phyloP scores from a whole-genome alignment of 64 coral and sea anemone species.

The Actinia equina region DNA sequence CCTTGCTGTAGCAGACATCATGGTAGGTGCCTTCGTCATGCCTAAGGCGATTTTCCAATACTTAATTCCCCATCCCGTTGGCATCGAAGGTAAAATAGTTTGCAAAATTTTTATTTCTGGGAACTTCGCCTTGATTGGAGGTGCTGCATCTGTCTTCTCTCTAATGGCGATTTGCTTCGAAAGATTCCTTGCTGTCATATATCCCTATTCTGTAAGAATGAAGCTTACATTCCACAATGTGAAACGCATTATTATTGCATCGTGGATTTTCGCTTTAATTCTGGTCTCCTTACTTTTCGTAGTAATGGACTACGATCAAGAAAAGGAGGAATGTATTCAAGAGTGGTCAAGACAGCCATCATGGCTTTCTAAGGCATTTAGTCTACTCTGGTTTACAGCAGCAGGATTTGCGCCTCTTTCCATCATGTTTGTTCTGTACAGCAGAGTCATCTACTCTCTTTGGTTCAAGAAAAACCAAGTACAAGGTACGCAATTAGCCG shows the following conservation, averaged over 20 bases:
- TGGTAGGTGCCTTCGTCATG: slow-evolving; percentile 23
- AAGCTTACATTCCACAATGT: background rate
- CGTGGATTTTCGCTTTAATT: background rate
- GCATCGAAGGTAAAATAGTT: background rate
- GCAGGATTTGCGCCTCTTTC: slow-evolving; percentile 8
- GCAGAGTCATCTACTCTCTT: slow-evolving; percentile 22
- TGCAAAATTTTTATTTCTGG: slow-evolving; percentile 15
- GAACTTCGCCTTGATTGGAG: background rate
- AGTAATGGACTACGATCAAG: background rate
- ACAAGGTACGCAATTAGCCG: slow-evolving; percentile 1
- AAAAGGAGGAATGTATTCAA: background rate
- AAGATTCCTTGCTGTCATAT: slow-evolving; percentile 26
- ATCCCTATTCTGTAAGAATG: background rate
- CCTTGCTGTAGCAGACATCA: slow-evolving; percentile 41
- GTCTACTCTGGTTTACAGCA: slow-evolving; percentile 22
- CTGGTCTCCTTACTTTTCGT: background rate
- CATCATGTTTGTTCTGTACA: slow-evolving; percentile 24
- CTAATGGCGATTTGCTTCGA: slow-evolving; percentile 26
- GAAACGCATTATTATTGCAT: background rate
- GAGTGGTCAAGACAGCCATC: too few species aligned
- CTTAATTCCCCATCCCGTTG: slow-evolving; percentile 13
- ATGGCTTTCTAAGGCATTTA: slow-evolving; percentile 6
- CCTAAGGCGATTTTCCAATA: background rate
- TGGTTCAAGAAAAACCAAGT: slow-evolving; percentile 10
- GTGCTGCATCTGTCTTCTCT: slow-evolving; percentile 3